Percentiles rank a stretch among this genome's conserved stretches.
Evolutionary conservation across 2,113 vertebrate species (phyloP).

Genomic region (Anguilla japonica): DNA sequence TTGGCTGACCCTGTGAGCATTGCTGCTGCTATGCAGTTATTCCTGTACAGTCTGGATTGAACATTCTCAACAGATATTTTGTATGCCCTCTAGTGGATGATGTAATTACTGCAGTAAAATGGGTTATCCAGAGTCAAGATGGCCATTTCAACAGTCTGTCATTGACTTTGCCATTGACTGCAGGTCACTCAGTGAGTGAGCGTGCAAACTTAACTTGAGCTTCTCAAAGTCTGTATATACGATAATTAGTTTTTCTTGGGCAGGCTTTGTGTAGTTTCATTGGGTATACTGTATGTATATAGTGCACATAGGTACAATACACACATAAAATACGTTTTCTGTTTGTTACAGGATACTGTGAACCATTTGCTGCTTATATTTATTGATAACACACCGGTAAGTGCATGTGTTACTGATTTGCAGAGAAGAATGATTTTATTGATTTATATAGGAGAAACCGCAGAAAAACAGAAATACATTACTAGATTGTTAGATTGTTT

Average conservation of each 20-base stretch:
- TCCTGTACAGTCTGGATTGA: background rate
- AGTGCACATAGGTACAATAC: background rate
- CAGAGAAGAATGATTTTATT: background rate
- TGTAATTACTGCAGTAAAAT: background rate
- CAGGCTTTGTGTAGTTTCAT: background rate
- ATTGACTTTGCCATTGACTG: no score
- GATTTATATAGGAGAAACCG: background rate
- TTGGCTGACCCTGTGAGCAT: constrained; percentile 93
- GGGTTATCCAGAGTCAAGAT: no score
- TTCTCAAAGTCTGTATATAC: background rate
- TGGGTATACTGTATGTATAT: background rate
- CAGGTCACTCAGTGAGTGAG: background rate
- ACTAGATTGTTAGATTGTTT: no score
- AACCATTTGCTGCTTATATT: constrained; percentile 93
- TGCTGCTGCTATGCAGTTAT: background rate
- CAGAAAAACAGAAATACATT: background rate
- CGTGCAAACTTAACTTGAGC: background rate
- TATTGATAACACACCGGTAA: constrained; percentile 91
- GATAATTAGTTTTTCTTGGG: background rate
- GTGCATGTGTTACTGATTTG: constrained; percentile 58
- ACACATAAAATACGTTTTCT: constrained; percentile 33
- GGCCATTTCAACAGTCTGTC: no score
- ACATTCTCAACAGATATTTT: background rate
- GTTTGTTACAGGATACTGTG: constrained; percentile 82
- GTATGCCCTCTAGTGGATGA: background rate